Conservation (phyloP, 2,113 vertebrate genomes). For the Periophthalmodon schlosseri region DNA sequence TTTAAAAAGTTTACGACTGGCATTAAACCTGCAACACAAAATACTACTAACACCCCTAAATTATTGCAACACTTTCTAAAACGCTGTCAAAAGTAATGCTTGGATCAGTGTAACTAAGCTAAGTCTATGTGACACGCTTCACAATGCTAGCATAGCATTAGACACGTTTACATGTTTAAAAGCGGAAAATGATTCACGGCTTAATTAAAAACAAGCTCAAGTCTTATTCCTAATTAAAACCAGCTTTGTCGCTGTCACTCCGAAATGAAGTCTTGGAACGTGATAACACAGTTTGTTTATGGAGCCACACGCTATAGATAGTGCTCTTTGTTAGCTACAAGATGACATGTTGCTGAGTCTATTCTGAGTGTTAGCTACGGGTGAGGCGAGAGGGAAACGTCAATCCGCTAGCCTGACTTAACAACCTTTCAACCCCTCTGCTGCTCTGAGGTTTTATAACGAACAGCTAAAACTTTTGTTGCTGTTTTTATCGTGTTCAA, state of each 20-base stretch:
- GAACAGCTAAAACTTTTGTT: slow-evolving; percentile 11
- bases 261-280: background rate
- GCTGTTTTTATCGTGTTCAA: slow-evolving; percentile 25
- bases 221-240: background rate
- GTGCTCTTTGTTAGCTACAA: slow-evolving; percentile 11
- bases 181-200: background rate
- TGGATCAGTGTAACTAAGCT: background rate
- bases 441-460: background rate
- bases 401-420: slow-evolving; percentile 18
- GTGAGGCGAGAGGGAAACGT: slow-evolving; percentile 13
- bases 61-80: background rate
- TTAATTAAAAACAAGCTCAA: background rate
- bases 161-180: background rate
- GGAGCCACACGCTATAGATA: slow-evolving; percentile 23
- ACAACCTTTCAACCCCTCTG: slow-evolving; percentile 9
- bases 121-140: background rate
- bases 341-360: slow-evolving; percentile 16
- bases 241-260: background rate
- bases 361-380: slow-evolving; percentile 1
- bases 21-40: background rate
- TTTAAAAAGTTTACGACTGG: background rate
- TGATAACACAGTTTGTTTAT: slow-evolving; percentile 9
- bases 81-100: background rate
- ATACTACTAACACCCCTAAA: background rate
- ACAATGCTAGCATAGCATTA: background rate